Evolutionary conservation across 2,888 invertebrate genomes (phyloP).

Genomic region (Limnephilus marmoratus): DNA sequence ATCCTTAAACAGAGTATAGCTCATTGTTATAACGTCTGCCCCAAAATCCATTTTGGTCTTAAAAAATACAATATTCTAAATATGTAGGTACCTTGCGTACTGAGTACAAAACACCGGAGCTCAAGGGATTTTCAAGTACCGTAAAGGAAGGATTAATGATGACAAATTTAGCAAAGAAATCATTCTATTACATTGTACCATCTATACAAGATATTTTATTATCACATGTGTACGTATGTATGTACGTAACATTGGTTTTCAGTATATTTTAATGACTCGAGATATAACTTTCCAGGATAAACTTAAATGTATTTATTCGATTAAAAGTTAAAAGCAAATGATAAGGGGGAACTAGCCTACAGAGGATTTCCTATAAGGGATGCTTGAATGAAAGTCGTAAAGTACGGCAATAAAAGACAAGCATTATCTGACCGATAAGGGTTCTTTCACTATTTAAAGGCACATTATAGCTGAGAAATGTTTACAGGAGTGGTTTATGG

Average conservation of each 20-base stretch:
- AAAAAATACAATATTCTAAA: too few relatives aligned
- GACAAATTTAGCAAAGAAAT: not conserved
- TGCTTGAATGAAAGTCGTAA: slow-evolving; percentile 33
- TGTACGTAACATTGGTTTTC: not conserved
- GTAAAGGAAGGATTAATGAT: too few relatives aligned
- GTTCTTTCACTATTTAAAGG: slow-evolving; percentile 38
- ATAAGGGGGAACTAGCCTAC: not conserved
- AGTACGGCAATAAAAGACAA: slow-evolving; percentile 39
- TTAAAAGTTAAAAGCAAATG: not conserved
- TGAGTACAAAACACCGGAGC: too few relatives aligned
- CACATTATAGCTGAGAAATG: slow-evolving; percentile 46
- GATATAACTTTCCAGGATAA: not conserved
- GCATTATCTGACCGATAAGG: slow-evolving; percentile 51
- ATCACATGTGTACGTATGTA: not conserved
- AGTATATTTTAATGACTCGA: not conserved
- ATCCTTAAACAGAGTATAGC: too few relatives aligned
- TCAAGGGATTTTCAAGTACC: too few relatives aligned
- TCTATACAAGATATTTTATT: not conserved
- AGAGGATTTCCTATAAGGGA: not conserved
- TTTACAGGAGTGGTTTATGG: slow-evolving; percentile 45
- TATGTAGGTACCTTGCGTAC: too few relatives aligned
- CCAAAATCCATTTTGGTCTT: too few relatives aligned
- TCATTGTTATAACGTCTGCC: too few relatives aligned
- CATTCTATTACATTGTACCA: not conserved
- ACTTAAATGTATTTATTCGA: not conserved